Evolutionary conservation across 1,140 invertebrate genomes (phyloP), one percentile per base, ranked within the genome.

Genomic region (Chironomus tepperi): DNA sequence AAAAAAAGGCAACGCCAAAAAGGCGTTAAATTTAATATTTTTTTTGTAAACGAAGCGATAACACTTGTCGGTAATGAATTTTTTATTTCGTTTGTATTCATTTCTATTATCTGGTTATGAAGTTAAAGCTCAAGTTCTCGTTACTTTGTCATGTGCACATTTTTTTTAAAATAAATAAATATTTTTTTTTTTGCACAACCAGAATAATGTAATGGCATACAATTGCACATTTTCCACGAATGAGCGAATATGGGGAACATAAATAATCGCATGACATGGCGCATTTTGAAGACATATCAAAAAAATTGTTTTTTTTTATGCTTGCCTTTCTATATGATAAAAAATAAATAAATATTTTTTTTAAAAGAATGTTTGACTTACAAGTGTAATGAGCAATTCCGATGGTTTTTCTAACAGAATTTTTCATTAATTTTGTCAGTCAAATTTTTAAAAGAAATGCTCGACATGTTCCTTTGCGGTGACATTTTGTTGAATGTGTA

Each of bases 191-290:
- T 57, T 57, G 47, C 47, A 57, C 9, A 57, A 47, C 9, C 43
- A 47, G n/a, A 57, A n/a, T 57, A 57, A 57, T 57, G 47, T n/a
- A 57, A 57, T 57, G 47, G 65, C 7, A 70, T 70, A 70, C 65
- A 70, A 70, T 70, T 70, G 65, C 65, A 70, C 16, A 70, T 19
- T 70, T 70, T 70, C 65, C 65, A 21, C 65, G 65, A 70, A 70
- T 70, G 19, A 19, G 65, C 65, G 65, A 70, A 70, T 70, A 70
- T 70, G 65, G 19, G 65, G 19, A 70, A 70, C 65, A 70, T 70
- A 70, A 70, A 70, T 70, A 70, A 70, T 70, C 65, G 18, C 18
- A 70, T 70, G 65, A 21, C 65, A 19, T 70, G 65, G 65, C 65
- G 65, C 65, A 70, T 70, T n/a, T 57, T 57, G 47, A 57, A 57